These are phyloP conservation scores for Nomada hirtipes DNA, from an alignment of 2,888 invertebrate species.

Conservation along the genomic window DNA sequence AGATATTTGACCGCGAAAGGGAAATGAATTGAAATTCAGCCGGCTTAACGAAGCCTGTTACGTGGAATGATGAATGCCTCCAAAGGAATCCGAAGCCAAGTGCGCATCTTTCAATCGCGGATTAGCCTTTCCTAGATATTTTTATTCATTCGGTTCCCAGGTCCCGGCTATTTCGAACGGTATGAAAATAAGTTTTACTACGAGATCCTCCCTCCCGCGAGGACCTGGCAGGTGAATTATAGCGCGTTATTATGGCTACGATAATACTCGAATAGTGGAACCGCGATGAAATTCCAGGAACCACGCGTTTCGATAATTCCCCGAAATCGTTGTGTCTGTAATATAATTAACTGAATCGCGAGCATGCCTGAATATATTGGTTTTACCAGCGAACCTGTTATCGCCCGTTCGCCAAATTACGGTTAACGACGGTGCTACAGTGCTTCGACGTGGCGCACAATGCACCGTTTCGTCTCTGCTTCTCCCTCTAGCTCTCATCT, in stretches of 20 bases:
- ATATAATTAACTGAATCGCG: slow-evolving; percentile 28
- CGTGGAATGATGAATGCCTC: slow-evolving; percentile 43
- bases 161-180: slow-evolving; percentile 5
- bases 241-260: not conserved
- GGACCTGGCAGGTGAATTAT: too few relatives aligned
- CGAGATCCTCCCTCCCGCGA: not conserved
- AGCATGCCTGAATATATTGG: slow-evolving; percentile 17
- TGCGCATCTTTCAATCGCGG: slow-evolving; percentile 37
- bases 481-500: not conserved
- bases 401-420: slow-evolving; percentile 28
- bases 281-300: not conserved
- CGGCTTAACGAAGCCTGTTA: slow-evolving; percentile 58
- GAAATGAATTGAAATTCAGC: slow-evolving; percentile 53
- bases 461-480: not conserved
- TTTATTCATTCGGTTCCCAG: slow-evolving; percentile 53
- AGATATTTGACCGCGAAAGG: slow-evolving; percentile 6
- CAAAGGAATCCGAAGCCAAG: slow-evolving; percentile 19
- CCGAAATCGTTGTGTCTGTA: slow-evolving; percentile 10
- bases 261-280: slow-evolving; percentile 2
- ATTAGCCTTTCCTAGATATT: slow-evolving; percentile 12
- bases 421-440: slow-evolving; percentile 25
- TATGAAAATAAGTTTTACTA: not conserved
- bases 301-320: slow-evolving; percentile 31
- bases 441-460: not conserved
- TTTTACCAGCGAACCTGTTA: slow-evolving; percentile 31